Percentiles rank a stretch among this genome's conserved stretches.
These are phyloP conservation scores for Sphenopsis melanotis DNA, from an alignment of 2,797 vertebrate genomes.

Conservation along the genomic window DNA sequence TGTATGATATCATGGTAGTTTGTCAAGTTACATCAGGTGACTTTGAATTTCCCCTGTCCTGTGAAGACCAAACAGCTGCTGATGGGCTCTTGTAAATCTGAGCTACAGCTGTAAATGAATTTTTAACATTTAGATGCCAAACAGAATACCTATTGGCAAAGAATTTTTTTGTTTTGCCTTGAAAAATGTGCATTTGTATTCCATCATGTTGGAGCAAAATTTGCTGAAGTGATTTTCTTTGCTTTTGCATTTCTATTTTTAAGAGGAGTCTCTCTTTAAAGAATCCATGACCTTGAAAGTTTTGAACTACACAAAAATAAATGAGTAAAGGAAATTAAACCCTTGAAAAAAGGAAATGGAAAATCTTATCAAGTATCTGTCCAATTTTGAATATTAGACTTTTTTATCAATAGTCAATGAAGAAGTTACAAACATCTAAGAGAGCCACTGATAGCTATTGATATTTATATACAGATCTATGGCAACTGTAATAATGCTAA, in stretches of 20 bases:
- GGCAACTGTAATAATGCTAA: not conserved
- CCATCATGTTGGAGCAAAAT: not conserved
- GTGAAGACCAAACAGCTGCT: not conserved
- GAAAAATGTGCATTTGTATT: not conserved
- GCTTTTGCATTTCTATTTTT: not conserved
- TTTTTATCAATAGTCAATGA: not conserved
- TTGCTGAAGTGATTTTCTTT: not conserved
- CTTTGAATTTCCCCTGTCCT: not conserved
- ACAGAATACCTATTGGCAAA: not conserved
- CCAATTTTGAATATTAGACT: not conserved
- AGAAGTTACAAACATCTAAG: not conserved
- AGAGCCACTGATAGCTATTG: not conserved
- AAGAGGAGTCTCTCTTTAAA: not conserved
- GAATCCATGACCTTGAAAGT: not conserved
- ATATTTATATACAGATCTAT: not conserved
- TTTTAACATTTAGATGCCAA: not conserved
- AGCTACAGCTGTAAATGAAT: not conserved
- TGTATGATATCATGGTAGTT: not conserved
- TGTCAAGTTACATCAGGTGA: not conserved
- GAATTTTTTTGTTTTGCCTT: not conserved
- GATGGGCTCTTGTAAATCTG: not conserved
- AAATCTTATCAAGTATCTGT: not conserved
- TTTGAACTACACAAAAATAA: not conserved
- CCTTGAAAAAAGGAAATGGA: not conserved
- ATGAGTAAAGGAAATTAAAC: constrained; percentile 12